Conservation (phyloP, 2,888 invertebrate species). For the Pecten maximus region DNA sequence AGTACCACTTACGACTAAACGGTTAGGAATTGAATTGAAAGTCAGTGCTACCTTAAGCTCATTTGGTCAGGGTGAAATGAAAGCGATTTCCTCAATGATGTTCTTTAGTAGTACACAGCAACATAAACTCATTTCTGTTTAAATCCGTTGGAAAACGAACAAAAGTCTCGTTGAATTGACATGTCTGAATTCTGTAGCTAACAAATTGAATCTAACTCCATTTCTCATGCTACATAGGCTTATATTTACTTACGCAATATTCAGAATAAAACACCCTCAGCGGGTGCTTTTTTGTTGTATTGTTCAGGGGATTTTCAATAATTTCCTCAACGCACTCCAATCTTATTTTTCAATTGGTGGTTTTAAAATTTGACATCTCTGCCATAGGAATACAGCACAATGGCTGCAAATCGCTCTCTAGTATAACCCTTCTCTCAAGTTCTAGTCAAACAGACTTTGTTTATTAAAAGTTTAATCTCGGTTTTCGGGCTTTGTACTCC, state of each 20-base stretch:
- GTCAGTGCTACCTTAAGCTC: background rate
- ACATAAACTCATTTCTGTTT: background rate
- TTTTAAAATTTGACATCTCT: constrained; percentile 18
- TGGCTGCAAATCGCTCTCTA: background rate
- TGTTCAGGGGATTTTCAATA: background rate
- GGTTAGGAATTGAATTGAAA: background rate
- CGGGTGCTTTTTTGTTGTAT: background rate
- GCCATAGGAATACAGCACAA: background rate
- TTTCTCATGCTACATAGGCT: background rate
- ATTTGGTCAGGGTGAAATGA: background rate
- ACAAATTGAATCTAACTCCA: constrained; percentile 21
- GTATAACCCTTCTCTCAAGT: background rate
- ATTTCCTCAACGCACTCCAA: constrained; percentile 19
- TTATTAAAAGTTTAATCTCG: constrained; percentile 15
- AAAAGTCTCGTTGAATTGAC: background rate
- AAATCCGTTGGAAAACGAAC: background rate
- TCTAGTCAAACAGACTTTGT: constrained; percentile 16
- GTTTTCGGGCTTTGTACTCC: background rate
- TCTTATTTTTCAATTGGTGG: constrained; percentile 35
- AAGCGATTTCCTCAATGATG: background rate
- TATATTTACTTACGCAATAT: constrained; percentile 11
- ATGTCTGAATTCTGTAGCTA: constrained; percentile 5
- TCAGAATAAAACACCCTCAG: constrained; percentile 17
- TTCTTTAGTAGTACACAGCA: background rate
- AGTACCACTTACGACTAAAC: background rate